phyloP scores from a whole-genome alignment of 2,888 invertebrate genomes.

The Melikaiella ostensackeni region DNA sequence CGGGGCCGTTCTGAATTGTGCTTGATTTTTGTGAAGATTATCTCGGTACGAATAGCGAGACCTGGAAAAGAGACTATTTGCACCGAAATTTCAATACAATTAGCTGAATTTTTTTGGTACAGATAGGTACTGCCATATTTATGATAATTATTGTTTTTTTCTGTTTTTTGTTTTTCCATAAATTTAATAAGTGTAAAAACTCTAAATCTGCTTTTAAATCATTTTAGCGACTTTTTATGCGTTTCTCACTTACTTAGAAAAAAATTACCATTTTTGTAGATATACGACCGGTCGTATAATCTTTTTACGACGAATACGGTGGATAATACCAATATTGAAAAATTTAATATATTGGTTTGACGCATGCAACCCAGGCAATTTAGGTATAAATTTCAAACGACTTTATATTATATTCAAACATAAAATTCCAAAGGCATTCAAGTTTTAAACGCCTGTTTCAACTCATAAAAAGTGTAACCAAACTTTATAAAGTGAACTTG shows the following conservation, averaged over 20 bases:
- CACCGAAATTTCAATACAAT: no score
- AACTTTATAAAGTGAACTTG: neutral
- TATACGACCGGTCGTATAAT: slow-evolving; percentile 28
- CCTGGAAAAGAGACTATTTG: no score
- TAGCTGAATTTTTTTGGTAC: no score
- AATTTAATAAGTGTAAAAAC: neutral
- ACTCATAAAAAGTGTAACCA: neutral
- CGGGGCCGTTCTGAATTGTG: no score
- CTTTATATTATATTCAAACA: neutral
- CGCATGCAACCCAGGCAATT: neutral
- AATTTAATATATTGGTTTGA: neutral
- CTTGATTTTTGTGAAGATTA: no score
- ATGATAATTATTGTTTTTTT: no score
- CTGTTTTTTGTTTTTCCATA: neutral
- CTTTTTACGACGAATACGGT: slow-evolving; percentile 17
- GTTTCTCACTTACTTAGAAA: slow-evolving; percentile 5
- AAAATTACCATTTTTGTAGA: slow-evolving; percentile 26
- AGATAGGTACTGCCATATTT: no score
- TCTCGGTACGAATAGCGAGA: no score
- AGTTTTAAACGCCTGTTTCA: neutral
- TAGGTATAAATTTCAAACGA: neutral
- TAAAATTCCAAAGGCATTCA: neutral
- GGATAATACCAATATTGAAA: neutral
- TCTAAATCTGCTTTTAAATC: neutral
- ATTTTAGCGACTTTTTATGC: neutral